Evolutionary conservation across 2,888 invertebrate genomes (phyloP).

Genomic region (Eupithecia centaureata): DNA sequence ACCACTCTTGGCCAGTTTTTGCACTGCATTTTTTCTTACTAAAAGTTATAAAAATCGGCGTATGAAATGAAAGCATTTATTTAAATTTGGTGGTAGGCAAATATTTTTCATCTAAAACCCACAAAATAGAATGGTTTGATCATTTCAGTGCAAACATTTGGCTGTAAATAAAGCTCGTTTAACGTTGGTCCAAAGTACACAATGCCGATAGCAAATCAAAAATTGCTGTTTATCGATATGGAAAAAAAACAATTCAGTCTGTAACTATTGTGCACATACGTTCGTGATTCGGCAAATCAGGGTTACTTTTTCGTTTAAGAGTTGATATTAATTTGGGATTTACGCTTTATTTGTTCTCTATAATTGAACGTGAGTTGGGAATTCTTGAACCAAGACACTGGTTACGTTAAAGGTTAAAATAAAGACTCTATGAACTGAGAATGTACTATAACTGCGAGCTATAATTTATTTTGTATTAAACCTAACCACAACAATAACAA

Average conservation of each 20-base stretch:
- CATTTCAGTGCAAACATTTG: conserved; percentile 31
- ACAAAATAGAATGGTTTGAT: conserved; percentile 26
- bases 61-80: conserved; percentile 1
- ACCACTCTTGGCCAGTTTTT: no score
- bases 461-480: no score
- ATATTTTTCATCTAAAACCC: conserved; percentile 16
- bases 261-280: conserved; percentile 64
- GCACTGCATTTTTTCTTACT: no score
- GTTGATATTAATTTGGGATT: conserved; percentile 75
- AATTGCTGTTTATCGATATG: conserved; percentile 51
- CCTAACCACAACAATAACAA: no score
- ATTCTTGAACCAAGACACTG: conserved; percentile 44
- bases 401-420: conserved; percentile 6
- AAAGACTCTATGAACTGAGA: no score
- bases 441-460: background rate
- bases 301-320: conserved; percentile 69
- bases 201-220: conserved; percentile 26
- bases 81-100: conserved; percentile 1
- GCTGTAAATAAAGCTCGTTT: conserved; percentile 31
- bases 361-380: conserved; percentile 71
- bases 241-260: conserved; percentile 49
- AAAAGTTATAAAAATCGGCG: no score
- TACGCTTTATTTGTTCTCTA: conserved; percentile 76
- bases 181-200: conserved; percentile 28
- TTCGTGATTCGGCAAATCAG: conserved; percentile 63